Conservation (phyloP, 2,888 invertebrate species). For the Netelia melanura region DNA sequence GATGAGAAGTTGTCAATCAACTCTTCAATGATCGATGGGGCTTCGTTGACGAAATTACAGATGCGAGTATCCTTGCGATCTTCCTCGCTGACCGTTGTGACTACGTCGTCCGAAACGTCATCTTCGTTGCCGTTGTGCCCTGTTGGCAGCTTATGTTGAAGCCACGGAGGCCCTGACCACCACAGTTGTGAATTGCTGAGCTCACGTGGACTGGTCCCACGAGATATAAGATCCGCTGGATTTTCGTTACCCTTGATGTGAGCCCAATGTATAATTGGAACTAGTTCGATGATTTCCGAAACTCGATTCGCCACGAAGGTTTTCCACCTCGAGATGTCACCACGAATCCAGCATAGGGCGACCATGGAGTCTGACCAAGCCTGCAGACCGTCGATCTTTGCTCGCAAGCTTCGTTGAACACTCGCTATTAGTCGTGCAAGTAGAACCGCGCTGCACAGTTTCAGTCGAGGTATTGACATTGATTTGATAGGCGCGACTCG, state of each 20-base stretch:
- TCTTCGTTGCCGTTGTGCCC: too few species aligned
- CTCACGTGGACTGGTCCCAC: slow-evolving; percentile 64
- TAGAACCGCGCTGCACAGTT: slow-evolving; percentile 62
- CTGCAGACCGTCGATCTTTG: not conserved
- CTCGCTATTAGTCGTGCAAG: slow-evolving; percentile 47
- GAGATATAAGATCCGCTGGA: slow-evolving; percentile 70
- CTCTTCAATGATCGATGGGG: not conserved
- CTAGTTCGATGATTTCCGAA: slow-evolving; percentile 58
- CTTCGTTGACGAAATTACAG: not conserved
- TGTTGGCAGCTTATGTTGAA: not conserved
- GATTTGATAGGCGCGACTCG: slow-evolving; percentile 54
- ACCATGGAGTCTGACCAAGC: slow-evolving; percentile 70
- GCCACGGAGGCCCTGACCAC: slow-evolving; percentile 70
- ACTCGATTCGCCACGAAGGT: slow-evolving; percentile 70
- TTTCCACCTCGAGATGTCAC: slow-evolving; percentile 63
- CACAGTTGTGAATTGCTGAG: slow-evolving; percentile 63
- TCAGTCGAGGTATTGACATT: slow-evolving; percentile 63
- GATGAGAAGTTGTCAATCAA: not conserved
- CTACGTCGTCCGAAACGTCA: too few species aligned
- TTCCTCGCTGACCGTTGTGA: not conserved
- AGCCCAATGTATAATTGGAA: slow-evolving; percentile 64
- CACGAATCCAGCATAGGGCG: slow-evolving; percentile 69
- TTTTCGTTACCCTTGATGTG: slow-evolving; percentile 70
- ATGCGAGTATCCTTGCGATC: not conserved
- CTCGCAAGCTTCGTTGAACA: not conserved